Conservation (phyloP, 2,888 invertebrate species). For the Cantharis nigra region DNA sequence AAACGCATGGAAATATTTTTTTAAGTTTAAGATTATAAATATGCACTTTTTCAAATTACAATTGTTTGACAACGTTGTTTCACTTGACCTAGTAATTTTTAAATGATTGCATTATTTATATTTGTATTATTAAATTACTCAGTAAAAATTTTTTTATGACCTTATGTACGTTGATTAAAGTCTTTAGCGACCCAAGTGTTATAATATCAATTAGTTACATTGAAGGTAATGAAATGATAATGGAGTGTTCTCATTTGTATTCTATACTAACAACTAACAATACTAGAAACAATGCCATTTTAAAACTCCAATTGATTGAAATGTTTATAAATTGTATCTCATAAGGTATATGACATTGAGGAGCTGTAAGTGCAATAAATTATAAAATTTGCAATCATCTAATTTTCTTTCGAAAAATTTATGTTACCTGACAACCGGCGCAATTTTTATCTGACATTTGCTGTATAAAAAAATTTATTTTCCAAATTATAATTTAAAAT, state of each 20-base stretch:
- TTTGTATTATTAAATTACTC: neutral
- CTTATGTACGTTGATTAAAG: neutral
- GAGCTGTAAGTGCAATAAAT: neutral
- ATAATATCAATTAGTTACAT: neutral
- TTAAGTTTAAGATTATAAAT: neutral
- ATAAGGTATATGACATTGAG: neutral
- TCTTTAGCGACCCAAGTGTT: neutral
- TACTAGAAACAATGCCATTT: neutral
- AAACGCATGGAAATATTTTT: neutral
- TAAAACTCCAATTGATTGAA: neutral
- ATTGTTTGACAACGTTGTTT: constrained; percentile 21
- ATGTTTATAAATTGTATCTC: neutral
- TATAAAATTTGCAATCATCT: neutral
- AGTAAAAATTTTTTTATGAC: neutral
- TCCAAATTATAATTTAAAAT: no score
- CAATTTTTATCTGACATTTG: no score
- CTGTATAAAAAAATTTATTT: no score
- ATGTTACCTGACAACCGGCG: neutral
- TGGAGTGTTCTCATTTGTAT: neutral
- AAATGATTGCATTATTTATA: neutral
- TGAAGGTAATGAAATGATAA: constrained; percentile 1
- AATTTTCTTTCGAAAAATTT: neutral
- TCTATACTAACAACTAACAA: neutral
- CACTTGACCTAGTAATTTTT: constrained; percentile 30
- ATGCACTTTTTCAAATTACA: constrained; percentile 10